phyloP scores from a whole-genome alignment of 2,797 vertebrate genomes.

The Lacerta agilis region DNA sequence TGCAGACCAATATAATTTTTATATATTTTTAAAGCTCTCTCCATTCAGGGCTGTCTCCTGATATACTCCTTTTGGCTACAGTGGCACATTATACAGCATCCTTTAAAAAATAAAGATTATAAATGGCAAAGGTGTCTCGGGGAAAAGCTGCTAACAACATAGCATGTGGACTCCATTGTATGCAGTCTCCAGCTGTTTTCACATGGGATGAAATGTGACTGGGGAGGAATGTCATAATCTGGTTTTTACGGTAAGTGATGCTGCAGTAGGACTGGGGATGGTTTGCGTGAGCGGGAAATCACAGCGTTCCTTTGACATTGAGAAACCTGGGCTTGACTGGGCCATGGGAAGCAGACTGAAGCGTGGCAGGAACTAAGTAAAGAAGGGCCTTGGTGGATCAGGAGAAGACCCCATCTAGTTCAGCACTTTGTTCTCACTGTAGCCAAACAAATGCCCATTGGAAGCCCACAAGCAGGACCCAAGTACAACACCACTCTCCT shows the following conservation, averaged over 20 bases:
- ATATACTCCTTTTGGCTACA: background rate
- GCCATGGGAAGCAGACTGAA: too few relatives aligned
- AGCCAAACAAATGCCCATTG: too few relatives aligned
- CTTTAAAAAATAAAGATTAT: background rate
- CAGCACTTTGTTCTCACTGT: too few relatives aligned
- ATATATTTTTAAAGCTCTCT: background rate
- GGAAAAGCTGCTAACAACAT: background rate
- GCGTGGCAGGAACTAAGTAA: background rate
- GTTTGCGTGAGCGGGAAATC: background rate
- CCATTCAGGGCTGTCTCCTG: background rate
- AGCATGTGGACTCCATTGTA: background rate
- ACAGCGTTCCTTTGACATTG: background rate
- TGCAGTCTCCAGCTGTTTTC: background rate
- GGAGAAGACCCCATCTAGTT: too few relatives aligned
- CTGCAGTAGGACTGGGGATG: background rate
- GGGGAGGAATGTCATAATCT: background rate
- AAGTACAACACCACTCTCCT: too few relatives aligned
- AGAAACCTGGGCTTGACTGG: too few relatives aligned
- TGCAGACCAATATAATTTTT: background rate
- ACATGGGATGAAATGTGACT: conserved; percentile 3
- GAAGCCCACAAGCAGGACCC: too few relatives aligned
- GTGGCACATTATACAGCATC: background rate
- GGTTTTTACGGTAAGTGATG: conserved; percentile 17
- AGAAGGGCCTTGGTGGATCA: background rate
- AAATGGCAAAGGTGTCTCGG: background rate